These are phyloP conservation scores for Cabera pusaria DNA, from an alignment of 2,888 invertebrate genomes.

Conservation along the genomic window DNA sequence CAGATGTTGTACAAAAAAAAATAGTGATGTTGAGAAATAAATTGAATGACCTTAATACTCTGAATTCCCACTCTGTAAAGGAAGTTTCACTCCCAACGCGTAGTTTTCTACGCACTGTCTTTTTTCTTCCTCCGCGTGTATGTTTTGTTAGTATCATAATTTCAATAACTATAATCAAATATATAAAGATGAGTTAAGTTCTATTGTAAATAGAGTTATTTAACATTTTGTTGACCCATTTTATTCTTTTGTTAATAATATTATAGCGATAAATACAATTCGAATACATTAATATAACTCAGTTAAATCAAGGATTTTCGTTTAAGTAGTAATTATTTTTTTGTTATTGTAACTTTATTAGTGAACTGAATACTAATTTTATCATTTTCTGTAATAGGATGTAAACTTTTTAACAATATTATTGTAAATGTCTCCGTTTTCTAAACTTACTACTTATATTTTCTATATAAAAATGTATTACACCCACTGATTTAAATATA, in stretches of 20 bases:
- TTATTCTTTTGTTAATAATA: constrained; percentile 63
- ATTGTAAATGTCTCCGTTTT: constrained; percentile 43
- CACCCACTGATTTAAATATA: too few relatives aligned
- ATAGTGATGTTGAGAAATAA: too few relatives aligned
- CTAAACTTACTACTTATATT: too few relatives aligned
- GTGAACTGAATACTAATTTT: constrained; percentile 61
- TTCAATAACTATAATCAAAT: too few relatives aligned
- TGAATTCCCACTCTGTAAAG: too few relatives aligned
- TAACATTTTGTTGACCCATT: constrained; percentile 63
- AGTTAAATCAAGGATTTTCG: constrained; percentile 42
- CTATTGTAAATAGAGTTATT: constrained; percentile 73
- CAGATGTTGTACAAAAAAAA: too few relatives aligned
- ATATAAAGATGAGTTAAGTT: constrained; percentile 36
- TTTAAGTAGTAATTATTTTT: constrained; percentile 54
- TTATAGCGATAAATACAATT: constrained; percentile 50
- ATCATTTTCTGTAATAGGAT: constrained; percentile 42
- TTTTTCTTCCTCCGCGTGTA: too few relatives aligned
- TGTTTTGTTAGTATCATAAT: constrained; percentile 22
- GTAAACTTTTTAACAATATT: constrained; percentile 52
- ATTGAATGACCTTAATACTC: too few relatives aligned
- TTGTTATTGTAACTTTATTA: constrained; percentile 60
- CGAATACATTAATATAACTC: constrained; percentile 59
- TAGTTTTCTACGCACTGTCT: too few relatives aligned
- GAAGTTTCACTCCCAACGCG: too few relatives aligned
- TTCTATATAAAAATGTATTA: too few relatives aligned